phyloP scores from a whole-genome alignment of 35 echinoderm and acorn worm species.

The Ptychodera flava region DNA sequence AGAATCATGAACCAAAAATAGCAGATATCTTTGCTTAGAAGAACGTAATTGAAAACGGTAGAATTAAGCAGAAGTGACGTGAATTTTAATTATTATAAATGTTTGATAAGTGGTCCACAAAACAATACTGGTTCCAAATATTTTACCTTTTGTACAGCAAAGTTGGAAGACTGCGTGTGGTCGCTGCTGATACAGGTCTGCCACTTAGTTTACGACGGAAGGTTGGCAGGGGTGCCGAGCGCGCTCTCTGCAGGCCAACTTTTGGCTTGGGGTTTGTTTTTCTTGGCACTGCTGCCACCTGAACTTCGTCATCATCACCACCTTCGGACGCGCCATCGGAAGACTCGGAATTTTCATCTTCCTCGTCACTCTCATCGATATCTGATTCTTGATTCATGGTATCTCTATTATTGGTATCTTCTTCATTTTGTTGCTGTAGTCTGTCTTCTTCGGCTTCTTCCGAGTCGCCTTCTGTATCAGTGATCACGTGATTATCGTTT shows the following conservation, averaged over 20 bases:
- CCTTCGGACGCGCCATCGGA: not conserved
- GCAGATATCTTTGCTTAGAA: not conserved
- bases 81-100: not conserved
- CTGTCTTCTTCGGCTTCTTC: not conserved
- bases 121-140: not conserved
- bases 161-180: not conserved
- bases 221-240: not conserved
- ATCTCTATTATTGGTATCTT: not conserved
- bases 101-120: not conserved
- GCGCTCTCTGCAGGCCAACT: not conserved
- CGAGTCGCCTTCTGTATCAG: not conserved
- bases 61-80: no score
- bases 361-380: not conserved
- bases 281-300: not conserved
- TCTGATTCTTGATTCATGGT: not conserved
- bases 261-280: not conserved
- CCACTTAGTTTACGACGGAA: not conserved
- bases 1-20: not conserved
- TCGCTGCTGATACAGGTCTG: not conserved
- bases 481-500: not conserved
- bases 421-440: not conserved
- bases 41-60: no score
- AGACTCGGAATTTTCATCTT: not conserved
- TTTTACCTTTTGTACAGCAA: not conserved
- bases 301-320: not conserved